Percentiles rank a stretch among this genome's conserved stretches.
phyloP scores from a whole-genome alignment of 2,888 invertebrate species.

The Netelia fuscicornis region DNA sequence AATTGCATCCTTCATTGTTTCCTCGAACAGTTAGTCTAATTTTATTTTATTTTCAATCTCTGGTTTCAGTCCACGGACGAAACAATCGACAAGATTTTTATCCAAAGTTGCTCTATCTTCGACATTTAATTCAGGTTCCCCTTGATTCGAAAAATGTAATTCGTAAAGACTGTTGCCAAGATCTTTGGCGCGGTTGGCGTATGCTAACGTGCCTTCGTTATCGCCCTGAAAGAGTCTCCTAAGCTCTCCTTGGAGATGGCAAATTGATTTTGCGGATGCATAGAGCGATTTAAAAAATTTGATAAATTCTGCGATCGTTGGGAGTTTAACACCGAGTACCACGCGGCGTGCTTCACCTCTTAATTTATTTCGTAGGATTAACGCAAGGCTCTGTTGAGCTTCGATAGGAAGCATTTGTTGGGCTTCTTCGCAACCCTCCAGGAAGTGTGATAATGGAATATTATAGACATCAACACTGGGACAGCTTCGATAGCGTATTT shows the following conservation, averaged over 20 bases:
- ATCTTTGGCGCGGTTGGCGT: conserved; percentile 18
- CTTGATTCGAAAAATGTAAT: not conserved
- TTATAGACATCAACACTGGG: no score
- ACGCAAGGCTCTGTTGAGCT: not conserved
- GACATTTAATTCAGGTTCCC: not conserved
- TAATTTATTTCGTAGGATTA: conserved; percentile 30
- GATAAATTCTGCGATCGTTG: not conserved
- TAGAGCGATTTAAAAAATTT: conserved; percentile 35
- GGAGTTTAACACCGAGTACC: not conserved
- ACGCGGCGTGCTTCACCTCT: conserved; percentile 22
- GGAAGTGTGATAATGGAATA: conserved; percentile 21
- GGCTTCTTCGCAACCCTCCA: conserved; percentile 38
- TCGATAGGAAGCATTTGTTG: conserved; percentile 31
- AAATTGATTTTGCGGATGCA: conserved; percentile 30
- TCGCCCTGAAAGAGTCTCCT: conserved; percentile 17
- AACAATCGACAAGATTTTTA: not conserved
- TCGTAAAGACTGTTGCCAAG: not conserved
- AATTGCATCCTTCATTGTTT: conserved; percentile 19
- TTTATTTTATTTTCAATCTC: conserved; percentile 18
- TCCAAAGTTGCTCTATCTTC: not conserved
- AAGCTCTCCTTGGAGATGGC: conserved; percentile 3
- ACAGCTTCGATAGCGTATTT: conserved; percentile 3
- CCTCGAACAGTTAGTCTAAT: not conserved
- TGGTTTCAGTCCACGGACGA: not conserved
- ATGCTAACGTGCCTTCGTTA: not conserved